Conservation (phyloP, 2,888 invertebrate species). For the Patella ulyssiponensis region DNA sequence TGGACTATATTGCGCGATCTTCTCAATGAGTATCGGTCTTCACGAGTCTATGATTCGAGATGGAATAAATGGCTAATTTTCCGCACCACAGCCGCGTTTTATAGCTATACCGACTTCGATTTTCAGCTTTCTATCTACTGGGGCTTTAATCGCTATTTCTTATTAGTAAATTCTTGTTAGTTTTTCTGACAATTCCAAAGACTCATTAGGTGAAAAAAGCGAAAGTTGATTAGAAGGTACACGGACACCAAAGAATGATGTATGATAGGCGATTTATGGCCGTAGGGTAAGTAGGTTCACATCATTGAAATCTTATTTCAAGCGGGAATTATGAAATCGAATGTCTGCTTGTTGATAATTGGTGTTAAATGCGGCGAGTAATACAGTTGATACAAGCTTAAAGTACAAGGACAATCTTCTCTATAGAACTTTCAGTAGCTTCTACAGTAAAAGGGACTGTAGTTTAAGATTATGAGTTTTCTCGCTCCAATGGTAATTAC, state of each 20-base stretch:
- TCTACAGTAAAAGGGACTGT: too few relatives aligned
- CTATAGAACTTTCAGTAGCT: too few relatives aligned
- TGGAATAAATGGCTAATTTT: constrained; percentile 12
- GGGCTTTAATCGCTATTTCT: constrained; percentile 7
- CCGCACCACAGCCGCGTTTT: constrained; percentile 3
- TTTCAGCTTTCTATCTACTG: background rate
- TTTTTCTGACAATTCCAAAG: background rate
- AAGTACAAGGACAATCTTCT: too few relatives aligned
- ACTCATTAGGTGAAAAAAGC: background rate
- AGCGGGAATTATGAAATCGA: background rate
- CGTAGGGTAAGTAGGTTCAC: background rate
- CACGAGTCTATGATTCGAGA: background rate
- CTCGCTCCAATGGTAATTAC: too few relatives aligned
- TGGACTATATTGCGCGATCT: background rate
- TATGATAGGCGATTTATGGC: background rate
- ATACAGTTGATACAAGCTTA: background rate
- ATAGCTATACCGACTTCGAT: constrained; percentile 1
- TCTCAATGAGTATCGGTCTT: background rate
- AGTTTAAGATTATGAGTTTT: too few relatives aligned
- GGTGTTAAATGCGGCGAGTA: background rate
- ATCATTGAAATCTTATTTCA: background rate
- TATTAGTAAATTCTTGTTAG: background rate
- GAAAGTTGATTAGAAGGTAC: background rate
- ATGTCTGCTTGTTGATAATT: background rate
- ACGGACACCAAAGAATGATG: background rate